Evolutionary conservation across 2,113 vertebrate genomes (phyloP), one percentile per base, ranked within the genome.

Genomic region (Kryptolebias marmoratus): DNA sequence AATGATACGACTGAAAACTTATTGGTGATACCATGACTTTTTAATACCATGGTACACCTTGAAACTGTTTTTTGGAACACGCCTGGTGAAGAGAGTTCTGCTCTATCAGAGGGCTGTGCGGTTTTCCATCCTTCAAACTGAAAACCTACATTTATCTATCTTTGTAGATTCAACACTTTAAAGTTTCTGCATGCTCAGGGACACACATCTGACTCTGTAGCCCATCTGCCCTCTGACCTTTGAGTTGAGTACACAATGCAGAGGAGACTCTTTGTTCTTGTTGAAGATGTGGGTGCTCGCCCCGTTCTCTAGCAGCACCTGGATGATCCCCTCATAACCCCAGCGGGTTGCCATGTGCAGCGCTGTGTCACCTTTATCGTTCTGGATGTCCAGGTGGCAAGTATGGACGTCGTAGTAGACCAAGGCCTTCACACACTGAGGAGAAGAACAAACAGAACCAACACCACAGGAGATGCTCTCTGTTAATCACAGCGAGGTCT

Each of bases 361-460:
- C 3, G 97, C 92, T 0, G 97, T 95, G 87, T 99, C 97, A 42
- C 97, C 96, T 82, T 98, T 98, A 57, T 99, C 97, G 0, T 98
- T 99, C 59, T 95, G 94, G 47, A 95, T 88, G 64, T 98, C 96
- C 71, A 98, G 90, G 1, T 92, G 93, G 75, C 96, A 98, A 2
- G 92, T 88, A 61, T 95, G 94, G 68, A 94, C 83, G 11, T 99
- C 96, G 1, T 95, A 99, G 90, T 99, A 99, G 64, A 98, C 96
- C 86, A 99, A 78, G 44, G 97, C 98, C 94, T 99, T 99, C 84
- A 99, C 97, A 12, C 98, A 99, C 98, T 99, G 83, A 88, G 66
- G 72, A 73, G 86, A 36, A 11, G 14, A 42, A 42, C n/a, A 22
- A 44, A 54, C 2, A 54, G 3, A 54, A 36, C 27, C 6, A 66